phyloP scores from a whole-genome alignment of 2,888 invertebrate genomes.

The Drosophila falleni region DNA sequence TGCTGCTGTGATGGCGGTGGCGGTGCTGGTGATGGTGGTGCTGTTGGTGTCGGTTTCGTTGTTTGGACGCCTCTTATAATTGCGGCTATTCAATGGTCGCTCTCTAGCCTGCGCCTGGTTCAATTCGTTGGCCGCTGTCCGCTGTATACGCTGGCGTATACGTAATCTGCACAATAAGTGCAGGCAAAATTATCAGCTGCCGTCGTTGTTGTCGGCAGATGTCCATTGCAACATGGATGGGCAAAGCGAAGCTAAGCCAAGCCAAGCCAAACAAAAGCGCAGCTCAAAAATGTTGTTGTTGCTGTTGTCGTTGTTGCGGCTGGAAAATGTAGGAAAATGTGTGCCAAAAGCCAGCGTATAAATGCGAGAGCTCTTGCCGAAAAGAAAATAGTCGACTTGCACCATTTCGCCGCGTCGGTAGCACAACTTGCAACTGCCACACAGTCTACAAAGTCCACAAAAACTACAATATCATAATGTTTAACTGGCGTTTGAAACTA shows the following conservation, averaged over 20 bases:
- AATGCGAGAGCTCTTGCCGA: conserved; percentile 55
- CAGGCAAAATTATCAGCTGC: conserved; percentile 70
- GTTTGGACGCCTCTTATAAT: conserved; percentile 51
- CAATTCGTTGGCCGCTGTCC: conserved; percentile 27
- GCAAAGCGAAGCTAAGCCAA: conserved; percentile 54
- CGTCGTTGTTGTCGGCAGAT: conserved; percentile 62
- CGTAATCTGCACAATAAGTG: conserved; percentile 73
- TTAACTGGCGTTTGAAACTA: conserved; percentile 51
- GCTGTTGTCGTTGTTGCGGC: conserved; percentile 31
- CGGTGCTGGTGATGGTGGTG: neutral
- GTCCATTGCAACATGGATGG: conserved; percentile 77
- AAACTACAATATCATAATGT: conserved; percentile 35
- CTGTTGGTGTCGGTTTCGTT: conserved; percentile 1
- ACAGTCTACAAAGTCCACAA: neutral
- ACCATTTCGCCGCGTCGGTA: conserved; percentile 77
- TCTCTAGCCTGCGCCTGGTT: conserved; percentile 20
- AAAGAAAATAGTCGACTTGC: conserved; percentile 79
- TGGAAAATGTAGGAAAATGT: conserved; percentile 76
- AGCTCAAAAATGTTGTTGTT: conserved; percentile 28
- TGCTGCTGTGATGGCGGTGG: conserved; percentile 23
- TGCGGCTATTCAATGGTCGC: conserved; percentile 55
- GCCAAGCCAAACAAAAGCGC: conserved; percentile 71
- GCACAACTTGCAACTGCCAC: conserved; percentile 9
- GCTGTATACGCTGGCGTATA: conserved; percentile 61
- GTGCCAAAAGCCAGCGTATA: conserved; percentile 66